These are phyloP conservation scores for Poecile atricapillus DNA, from an alignment of 2,113 vertebrate genomes.

Conservation along the genomic window DNA sequence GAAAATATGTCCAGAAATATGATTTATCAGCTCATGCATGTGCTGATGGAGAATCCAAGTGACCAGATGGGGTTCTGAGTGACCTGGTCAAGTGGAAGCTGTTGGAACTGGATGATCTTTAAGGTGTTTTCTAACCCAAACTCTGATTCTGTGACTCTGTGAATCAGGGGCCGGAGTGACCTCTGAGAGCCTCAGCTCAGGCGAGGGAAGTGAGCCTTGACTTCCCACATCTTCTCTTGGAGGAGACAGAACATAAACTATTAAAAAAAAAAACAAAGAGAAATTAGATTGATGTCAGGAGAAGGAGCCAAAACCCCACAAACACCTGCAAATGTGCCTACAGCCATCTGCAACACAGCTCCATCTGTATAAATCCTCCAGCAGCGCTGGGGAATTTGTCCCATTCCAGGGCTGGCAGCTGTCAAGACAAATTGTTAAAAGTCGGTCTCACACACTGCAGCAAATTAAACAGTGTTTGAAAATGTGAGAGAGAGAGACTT, in stretches of 20 bases:
- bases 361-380: neutral
- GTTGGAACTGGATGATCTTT: neutral
- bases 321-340: neutral
- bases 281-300: neutral
- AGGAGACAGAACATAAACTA: neutral
- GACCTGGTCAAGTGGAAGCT: neutral
- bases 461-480: neutral
- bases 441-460: neutral
- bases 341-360: neutral
- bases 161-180: neutral
- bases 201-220: neutral
- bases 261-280: neutral
- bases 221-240: neutral
- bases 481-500: neutral
- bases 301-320: neutral
- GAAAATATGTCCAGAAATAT: neutral
- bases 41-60: neutral
- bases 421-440: neutral
- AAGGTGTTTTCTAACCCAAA: neutral
- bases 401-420: neutral
- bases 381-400: neutral
- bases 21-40: neutral
- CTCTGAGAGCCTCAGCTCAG: neutral
- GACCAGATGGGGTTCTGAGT: neutral
- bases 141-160: neutral